Conservation (phyloP, 2,888 invertebrate genomes). For the Tanytarsus gracilentus region DNA sequence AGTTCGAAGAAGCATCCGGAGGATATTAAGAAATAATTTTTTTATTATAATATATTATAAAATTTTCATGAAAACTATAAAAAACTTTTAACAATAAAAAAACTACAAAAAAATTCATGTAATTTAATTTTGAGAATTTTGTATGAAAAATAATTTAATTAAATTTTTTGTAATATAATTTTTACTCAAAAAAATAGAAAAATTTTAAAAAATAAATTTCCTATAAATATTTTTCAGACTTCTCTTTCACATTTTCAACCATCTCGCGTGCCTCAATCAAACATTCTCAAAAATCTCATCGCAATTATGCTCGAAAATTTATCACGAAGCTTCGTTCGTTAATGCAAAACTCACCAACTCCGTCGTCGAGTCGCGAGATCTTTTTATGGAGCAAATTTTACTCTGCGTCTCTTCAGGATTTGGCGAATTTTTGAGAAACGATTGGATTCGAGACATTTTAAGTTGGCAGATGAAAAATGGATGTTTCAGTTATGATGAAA, state of each 20-base stretch:
- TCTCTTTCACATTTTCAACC: slow-evolving; percentile 3
- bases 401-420: slow-evolving; percentile 1
- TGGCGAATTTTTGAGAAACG: slow-evolving; percentile 1
- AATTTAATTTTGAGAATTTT: no score
- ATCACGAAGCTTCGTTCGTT: not conserved
- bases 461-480: slow-evolving; percentile 11
- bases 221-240: slow-evolving; percentile 10
- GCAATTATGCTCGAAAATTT: not conserved
- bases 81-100: no score
- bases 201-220: no score
- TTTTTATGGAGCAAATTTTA: slow-evolving; percentile 18
- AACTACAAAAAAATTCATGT: no score
- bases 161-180: no score
- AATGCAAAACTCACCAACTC: not conserved
- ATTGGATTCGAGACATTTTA: not conserved
- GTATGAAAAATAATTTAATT: no score
- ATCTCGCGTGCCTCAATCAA: not conserved
- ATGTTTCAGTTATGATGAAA: slow-evolving; percentile 7
- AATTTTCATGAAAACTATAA: no score
- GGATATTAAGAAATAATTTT: no score
- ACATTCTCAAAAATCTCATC: not conserved
- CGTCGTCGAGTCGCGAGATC: not conserved
- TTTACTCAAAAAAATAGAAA: no score
- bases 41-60: no score
- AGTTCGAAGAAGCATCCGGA: no score